Base-by-base conservation (phyloP, 2,797 vertebrate species). In the Acanthis flammea region DNA sequence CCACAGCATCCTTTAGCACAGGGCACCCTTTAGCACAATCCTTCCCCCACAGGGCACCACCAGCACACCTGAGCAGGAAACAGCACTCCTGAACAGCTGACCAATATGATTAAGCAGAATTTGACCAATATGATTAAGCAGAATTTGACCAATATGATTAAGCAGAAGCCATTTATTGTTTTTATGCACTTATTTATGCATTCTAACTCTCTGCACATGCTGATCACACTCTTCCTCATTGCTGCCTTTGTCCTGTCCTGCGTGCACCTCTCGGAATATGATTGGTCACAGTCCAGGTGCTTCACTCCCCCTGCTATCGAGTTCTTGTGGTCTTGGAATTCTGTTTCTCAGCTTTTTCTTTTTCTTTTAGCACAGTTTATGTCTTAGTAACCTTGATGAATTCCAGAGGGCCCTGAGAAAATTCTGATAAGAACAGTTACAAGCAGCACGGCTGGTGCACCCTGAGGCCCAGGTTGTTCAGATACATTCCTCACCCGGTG, bases 31-130 rank as follows among this genome's bases (percentile, higher is more conserved):
- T 19, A 42, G 41, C 41, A 42, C 41, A 42, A 19, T 42, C 41
- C 41, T 42, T 42, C 41, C 7, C 62, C 35, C 15, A 2, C 15
- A 5, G 48, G 39, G 57, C 44, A 24, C 1, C 61, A 4, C 1
- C 3, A 23, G 7, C 3, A 3, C 2, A 3, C 2, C 31, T 2
- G 1, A 27, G 33, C 16, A 27, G 24, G 24, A 37, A 37, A 19
- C 8, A 58, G 57, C 17, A 14, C 35, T 28, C 25, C 5, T 25
- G 16, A 16, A 57, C 55, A 57, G 4, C 33, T 35, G 33, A 35
- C 16, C 55, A 57, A 8, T 57, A 18, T 2, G 55, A 57, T 37
- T 25, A 18, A 57, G 33, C 16, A 57, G 55, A 57, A 57, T 35
- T 35, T 35, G 35, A 35, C 35, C 35, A 35, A 35, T 35, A 35